Evolutionary conservation across 2,797 vertebrate species (phyloP), one percentile per base, ranked within the genome.

Genomic region (Phrynocephalus forsythii): DNA sequence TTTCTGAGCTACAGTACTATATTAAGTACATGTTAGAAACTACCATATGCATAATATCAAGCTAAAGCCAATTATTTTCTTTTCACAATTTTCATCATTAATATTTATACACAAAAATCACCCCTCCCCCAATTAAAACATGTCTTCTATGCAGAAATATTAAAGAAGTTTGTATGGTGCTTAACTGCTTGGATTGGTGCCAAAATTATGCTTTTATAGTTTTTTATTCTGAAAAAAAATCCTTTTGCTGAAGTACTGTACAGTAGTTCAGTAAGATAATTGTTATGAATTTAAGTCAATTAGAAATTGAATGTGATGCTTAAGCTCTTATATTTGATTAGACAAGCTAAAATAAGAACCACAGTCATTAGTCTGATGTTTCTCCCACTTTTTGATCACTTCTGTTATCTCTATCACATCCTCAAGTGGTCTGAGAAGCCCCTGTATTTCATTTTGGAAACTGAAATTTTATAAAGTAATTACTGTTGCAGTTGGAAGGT

Each of bases 61-160:
- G 11, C 52, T 87, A 68, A 84, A 93, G 92, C 91, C 87, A 94
- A 84, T 5, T 5, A 77, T 69, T 91, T 85, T 16, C 78, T 33
- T 92, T 93, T 87, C 18, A 87, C 73, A 91, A 38, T 33, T 26
- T 77, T 24, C 50, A 85, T 84, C 84, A 86, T 76, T 90, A 93
- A 93, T 93, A 81, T 90, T 91, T 90, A 60, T 28, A 38, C 89
- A 33, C 87, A 79, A 44, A 76, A 83, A 92, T 71, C n/a, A 75
- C 22, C 71, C 9, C 75, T 63, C 22, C 22, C 38, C 38, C 84
- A 48, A 72, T 16, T 79, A 28, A 67, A 84, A 48, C 60, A 1
- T 88, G 10, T 81, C 18, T 60, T 82, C 86, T 76, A 84, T 79
- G 90, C 72, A 56, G 33, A 79, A 88, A 86, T 83, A 28, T 44